phyloP scores from a whole-genome alignment of 2,888 invertebrate genomes.

The Empis livida region DNA sequence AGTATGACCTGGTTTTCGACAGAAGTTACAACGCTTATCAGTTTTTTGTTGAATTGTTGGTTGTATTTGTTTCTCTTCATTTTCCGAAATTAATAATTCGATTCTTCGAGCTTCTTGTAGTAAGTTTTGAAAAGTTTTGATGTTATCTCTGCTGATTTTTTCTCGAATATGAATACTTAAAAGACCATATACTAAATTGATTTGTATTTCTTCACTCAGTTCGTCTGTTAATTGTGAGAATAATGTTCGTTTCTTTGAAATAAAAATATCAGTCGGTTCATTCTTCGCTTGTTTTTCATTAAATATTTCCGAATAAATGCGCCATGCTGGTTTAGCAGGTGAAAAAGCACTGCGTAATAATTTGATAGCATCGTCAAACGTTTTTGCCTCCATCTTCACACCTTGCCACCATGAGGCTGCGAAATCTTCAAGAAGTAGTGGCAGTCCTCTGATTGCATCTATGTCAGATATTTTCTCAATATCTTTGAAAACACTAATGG shows the following conservation, averaged over 20 bases:
- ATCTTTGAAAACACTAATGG: too few species aligned
- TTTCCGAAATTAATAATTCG: neutral
- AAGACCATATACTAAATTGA: conserved; percentile 2
- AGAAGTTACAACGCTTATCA: neutral
- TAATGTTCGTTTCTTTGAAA: conserved; percentile 2
- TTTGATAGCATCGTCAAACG: conserved; percentile 3
- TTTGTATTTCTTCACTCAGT: conserved; percentile 1
- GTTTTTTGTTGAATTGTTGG: neutral
- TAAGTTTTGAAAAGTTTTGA: conserved; percentile 3
- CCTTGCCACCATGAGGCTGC: too few species aligned
- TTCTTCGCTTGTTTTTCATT: conserved; percentile 2
- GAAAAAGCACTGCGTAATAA: conserved; percentile 1
- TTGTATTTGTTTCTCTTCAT: neutral
- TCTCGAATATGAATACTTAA: conserved; percentile 7
- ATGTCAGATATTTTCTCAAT: neutral
- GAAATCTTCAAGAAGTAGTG: neutral
- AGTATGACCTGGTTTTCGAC: neutral
- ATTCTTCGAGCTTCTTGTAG: conserved; percentile 1
- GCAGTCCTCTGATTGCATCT: neutral
- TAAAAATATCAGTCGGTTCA: conserved; percentile 4
- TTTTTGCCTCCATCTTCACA: neutral
- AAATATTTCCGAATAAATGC: conserved; percentile 5
- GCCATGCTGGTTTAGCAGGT: conserved; percentile 5
- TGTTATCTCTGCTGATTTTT: neutral
- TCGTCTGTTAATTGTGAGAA: conserved; percentile 1